Percentiles rank a stretch among this genome's conserved stretches.
Conservation (phyloP, 2,888 invertebrate genomes). For the Nasonia oneida region DNA sequence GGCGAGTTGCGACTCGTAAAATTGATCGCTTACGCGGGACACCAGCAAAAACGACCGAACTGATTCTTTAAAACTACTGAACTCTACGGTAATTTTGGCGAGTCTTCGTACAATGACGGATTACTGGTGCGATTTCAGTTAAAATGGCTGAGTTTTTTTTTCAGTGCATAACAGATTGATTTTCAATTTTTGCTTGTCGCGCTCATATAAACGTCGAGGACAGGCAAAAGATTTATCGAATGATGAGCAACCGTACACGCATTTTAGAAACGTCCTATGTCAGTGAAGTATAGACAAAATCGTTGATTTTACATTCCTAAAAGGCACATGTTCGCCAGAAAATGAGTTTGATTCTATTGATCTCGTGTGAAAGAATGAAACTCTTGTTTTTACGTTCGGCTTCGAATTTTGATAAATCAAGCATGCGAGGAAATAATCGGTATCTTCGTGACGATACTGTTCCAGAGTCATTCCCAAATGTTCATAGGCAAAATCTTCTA, state of each 20-base stretch:
- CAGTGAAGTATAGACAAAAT: constrained; percentile 25
- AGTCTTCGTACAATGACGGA: no score
- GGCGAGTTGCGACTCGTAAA: no score
- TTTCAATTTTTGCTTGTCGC: constrained; percentile 7
- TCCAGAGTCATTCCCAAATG: constrained; percentile 10
- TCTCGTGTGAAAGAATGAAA: not conserved
- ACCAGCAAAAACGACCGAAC: no score
- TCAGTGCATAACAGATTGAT: not conserved
- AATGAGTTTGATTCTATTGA: constrained; percentile 18
- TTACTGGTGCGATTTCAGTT: no score
- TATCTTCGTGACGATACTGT: constrained; percentile 36
- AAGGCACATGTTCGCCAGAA: constrained; percentile 31
- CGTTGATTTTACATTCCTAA: constrained; percentile 1
- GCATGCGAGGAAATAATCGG: constrained; percentile 38
- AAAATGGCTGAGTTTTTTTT: no score
- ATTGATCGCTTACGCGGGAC: no score
- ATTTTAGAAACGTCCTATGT: not conserved
- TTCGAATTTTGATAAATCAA: constrained; percentile 36
- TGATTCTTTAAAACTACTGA: no score
- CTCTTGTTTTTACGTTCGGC: not conserved
- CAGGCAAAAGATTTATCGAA: constrained; percentile 15
- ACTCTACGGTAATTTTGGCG: no score
- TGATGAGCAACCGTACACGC: constrained; percentile 2
- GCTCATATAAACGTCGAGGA: not conserved
- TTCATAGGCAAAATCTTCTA: constrained; percentile 2